Evolutionary conservation across 2,888 invertebrate species (phyloP).

Genomic region (Mesoligia furuncula): DNA sequence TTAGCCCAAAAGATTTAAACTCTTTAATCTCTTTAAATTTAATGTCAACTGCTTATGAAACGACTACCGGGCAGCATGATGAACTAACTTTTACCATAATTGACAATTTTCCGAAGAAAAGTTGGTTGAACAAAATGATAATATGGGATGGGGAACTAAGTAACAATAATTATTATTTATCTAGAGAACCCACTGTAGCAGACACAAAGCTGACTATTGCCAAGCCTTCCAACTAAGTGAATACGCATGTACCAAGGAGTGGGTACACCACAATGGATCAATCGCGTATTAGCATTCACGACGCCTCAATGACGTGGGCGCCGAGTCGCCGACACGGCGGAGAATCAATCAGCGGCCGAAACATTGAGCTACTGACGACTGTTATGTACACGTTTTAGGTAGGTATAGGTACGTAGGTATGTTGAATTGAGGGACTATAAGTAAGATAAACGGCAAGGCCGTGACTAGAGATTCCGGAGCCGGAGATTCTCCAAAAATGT

Average conservation of each 20-base stretch:
- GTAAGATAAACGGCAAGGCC: neutral
- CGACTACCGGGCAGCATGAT: neutral
- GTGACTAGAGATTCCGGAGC: no score
- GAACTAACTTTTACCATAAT: no score
- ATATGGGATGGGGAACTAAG: neutral
- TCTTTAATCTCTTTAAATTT: no score
- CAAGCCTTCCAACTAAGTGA: neutral
- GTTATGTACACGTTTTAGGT: neutral
- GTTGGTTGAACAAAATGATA: neutral
- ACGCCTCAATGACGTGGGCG: constrained; percentile 24
- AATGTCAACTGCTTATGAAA: neutral
- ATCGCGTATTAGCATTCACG: constrained; percentile 34
- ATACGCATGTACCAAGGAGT: constrained; percentile 4
- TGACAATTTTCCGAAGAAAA: neutral
- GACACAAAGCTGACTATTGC: neutral
- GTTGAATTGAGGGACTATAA: neutral
- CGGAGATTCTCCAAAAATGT: constrained; percentile 16
- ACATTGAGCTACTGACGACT: neutral
- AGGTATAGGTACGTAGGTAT: neutral
- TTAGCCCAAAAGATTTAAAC: neutral
- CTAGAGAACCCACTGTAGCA: neutral
- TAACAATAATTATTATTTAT: neutral
- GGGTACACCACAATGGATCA: constrained; percentile 16
- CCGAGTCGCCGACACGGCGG: neutral
- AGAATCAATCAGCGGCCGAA: constrained; percentile 39